Base-by-base conservation (phyloP, 2,888 invertebrate genomes). In the Anthrax anthrax region DNA sequence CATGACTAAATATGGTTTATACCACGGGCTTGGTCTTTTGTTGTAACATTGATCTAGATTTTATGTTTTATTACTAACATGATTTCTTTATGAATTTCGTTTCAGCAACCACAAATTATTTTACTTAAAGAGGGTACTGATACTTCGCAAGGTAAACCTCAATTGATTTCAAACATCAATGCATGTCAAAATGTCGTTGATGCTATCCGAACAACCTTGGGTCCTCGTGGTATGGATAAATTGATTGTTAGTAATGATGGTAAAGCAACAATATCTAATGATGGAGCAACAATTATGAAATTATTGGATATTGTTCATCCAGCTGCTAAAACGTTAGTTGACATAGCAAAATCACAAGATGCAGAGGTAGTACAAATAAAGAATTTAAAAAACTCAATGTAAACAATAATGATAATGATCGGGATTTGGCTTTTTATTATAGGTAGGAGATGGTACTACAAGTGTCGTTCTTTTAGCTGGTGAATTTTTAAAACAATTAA, bases 201-300 rank as follows among this genome's bases (percentile, higher is more conserved):
- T 73, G 88, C 95, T 37, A 92, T 78, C 1, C 80, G 96, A 48
- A 98, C 98, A 1, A 99, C 98, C 0, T 74, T 99, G 38, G 98
- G 98, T 39, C 98, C 98, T 8, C 80, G 98, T 27, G 98, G 98
- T 53, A 94, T 99, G 95, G 98, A 99, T 70, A 99, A 99, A 67
- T 74, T 99, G 44, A 92, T 99, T 50, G 95, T 98, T 0, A 87
- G 91, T 62, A 75, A 77, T 51, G 76, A 76, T 54, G 92, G 94
- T 48, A 91, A 88, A 63, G 86, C 95, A 0, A 95, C 95, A 3
- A 97, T 99, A 56, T 97, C 97, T 2, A 99, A 99, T 63, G 98
- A 99, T 70, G 98, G 98, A 14, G 98, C 98, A 8, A 99, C 98
- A 0, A 97, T 99, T 52, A 81, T 99, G 78, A 97, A 96, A 70